Evolutionary conservation across 2,113 vertebrate species (phyloP).

Genomic region (Syngnathus typhle): DNA sequence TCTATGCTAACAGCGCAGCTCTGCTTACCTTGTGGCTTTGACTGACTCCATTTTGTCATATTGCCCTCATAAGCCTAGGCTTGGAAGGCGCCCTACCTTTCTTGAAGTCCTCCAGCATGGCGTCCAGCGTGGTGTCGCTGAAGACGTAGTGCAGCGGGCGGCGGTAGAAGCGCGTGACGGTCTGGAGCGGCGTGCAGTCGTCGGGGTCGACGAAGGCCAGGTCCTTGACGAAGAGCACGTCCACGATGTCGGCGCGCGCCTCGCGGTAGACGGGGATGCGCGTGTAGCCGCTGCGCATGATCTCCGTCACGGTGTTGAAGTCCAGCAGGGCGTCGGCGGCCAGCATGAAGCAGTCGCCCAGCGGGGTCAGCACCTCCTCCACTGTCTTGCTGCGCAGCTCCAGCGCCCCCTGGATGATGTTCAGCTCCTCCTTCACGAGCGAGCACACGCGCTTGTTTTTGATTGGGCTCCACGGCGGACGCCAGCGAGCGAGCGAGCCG

Average conservation of each 20-base stretch:
- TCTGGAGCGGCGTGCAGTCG: conserved; percentile 90
- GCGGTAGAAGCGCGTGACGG: conserved; percentile 92
- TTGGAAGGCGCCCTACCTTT: conserved; percentile 75
- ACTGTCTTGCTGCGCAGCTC: conserved; percentile 91
- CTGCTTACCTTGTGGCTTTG: too few relatives aligned
- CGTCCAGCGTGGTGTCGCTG: conserved; percentile 88
- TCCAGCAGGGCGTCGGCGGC: conserved; percentile 82
- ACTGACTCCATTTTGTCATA: too few relatives aligned
- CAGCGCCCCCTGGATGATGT: conserved; percentile 93
- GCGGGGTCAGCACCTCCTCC: conserved; percentile 89
- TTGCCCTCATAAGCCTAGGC: too few relatives aligned
- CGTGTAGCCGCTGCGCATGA: conserved; percentile 93
- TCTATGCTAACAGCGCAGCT: too few relatives aligned
- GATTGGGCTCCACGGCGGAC: too few relatives aligned
- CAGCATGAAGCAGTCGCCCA: conserved; percentile 94
- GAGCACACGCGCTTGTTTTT: too few relatives aligned
- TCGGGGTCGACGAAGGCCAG: conserved; percentile 94
- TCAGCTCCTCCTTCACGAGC: conserved; percentile 75
- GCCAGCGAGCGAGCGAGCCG: too few relatives aligned
- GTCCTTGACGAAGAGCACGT: conserved; percentile 95
- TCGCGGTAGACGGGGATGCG: conserved; percentile 89
- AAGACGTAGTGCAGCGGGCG: conserved; percentile 92
- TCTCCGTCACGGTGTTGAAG: conserved; percentile 87
- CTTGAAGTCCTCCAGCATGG: conserved; percentile 94
- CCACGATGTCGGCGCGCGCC: conserved; percentile 87